Evolutionary conservation across 2,797 vertebrate genomes (phyloP).

Genomic region (Enteromius anoplus): DNA sequence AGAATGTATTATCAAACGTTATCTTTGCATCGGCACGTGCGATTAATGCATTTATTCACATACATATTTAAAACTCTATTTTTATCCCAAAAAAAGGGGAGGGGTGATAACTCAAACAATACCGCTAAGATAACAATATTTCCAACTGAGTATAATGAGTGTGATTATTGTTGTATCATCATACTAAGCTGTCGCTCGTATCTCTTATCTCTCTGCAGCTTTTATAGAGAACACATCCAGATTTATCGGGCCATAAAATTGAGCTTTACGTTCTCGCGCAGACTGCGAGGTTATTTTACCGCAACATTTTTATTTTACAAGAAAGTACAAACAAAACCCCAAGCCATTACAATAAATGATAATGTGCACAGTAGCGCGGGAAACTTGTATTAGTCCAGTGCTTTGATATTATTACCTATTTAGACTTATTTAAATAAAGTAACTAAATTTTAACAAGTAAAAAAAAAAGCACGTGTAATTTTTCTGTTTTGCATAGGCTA

Average conservation of each 20-base stretch:
- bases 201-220: conserved; percentile 66
- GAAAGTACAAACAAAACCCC: conserved; percentile 8
- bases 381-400: neutral
- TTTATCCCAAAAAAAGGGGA: neutral
- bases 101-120: conserved; percentile 44
- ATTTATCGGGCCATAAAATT: conserved; percentile 66
- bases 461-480: neutral
- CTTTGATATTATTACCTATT: neutral
- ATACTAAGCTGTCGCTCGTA: conserved; percentile 53
- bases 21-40: neutral
- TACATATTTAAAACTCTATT: conserved; percentile 17
- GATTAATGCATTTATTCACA: conserved; percentile 11
- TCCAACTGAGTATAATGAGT: conserved; percentile 54
- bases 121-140: conserved; percentile 59
- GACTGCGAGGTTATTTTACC: conserved; percentile 54
- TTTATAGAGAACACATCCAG: conserved; percentile 64
- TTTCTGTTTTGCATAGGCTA: neutral
- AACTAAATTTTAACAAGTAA: neutral
- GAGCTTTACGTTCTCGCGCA: conserved; percentile 50
- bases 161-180: conserved; percentile 60
- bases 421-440: neutral
- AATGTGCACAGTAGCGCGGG: neutral
- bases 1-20: neutral
- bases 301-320: conserved; percentile 52
- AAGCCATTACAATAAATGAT: neutral